Base-by-base conservation (phyloP, 2,888 invertebrate species). In the Chaetogeoica ovagalla region DNA sequence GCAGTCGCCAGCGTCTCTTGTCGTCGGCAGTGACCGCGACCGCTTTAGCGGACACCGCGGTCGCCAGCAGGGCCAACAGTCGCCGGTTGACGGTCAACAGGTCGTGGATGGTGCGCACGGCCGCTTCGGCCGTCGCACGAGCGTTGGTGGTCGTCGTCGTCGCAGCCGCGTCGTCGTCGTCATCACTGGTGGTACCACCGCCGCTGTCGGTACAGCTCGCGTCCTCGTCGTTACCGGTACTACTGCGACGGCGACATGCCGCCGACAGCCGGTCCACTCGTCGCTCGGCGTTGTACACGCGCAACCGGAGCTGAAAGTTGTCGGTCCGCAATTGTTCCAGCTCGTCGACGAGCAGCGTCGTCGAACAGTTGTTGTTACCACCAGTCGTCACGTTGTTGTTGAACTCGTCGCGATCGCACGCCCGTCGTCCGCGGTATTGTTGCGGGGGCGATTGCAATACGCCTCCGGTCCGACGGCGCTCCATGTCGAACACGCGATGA, bases 81-180 rank as follows among this genome's bases (percentile, higher is more conserved):
- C 75, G 57, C n/a, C 59, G 57, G 66, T 76, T 76, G 68, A 76
- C 75, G n/a, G 75, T 76, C 59, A 76, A n/a, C 59, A 76, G 23
- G 43, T 76, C 75, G 48, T 68, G 66, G 9, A 76, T 68, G 59
- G 75, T 76, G 30, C 75, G 75, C n/a, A 76, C 75, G 59, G 75
- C 75, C 9, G 75, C 66, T 43, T 57, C 30, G 30, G 75, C 75
- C 8, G 66, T 76, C 3, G 52, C 8, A 4, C 19, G 68, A 52
- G 23, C 23, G 52, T 70, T 68, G 2, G 43, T 30, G 15, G 13
- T 59, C 1, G 63, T 21, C 39, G 11, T 37, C 15, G 13, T 4
- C 1, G 2, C 30, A 30, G 30, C 30, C 30, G 30, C 30, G 30
- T 30, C 30, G 30, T 30, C 62, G n/a, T 37, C n/a, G 15, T 15